Evolutionary conservation across 2,113 vertebrate genomes (phyloP).

Genomic region (Rhineura floridana): DNA sequence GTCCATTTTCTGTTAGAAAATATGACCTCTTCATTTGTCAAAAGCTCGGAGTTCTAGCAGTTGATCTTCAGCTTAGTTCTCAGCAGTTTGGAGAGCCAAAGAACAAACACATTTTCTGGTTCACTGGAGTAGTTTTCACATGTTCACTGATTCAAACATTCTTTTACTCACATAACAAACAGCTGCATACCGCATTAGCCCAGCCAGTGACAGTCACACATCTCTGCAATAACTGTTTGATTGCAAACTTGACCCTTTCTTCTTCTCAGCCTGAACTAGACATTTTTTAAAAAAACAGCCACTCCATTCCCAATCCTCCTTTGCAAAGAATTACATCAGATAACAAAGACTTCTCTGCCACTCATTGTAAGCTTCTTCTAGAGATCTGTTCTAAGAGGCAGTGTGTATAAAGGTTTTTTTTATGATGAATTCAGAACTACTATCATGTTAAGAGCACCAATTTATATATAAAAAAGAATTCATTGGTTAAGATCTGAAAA

Average conservation of each 20-base stretch:
- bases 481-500: slow-evolving; percentile 85
- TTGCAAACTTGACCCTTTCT: slow-evolving; percentile 84
- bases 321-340: slow-evolving; percentile 86
- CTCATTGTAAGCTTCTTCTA: slow-evolving; percentile 85
- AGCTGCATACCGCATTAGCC: slow-evolving; percentile 84
- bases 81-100: slow-evolving; percentile 80
- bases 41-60: slow-evolving; percentile 76
- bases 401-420: slow-evolving; percentile 80
- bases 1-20: slow-evolving; percentile 75
- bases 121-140: slow-evolving; percentile 84
- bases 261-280: slow-evolving; percentile 80
- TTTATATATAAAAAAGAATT: slow-evolving; percentile 85
- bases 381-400: slow-evolving; percentile 83
- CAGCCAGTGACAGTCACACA: slow-evolving; percentile 81
- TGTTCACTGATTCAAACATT: slow-evolving; percentile 85
- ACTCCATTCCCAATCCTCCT: slow-evolving; percentile 79
- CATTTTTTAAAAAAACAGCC: slow-evolving; percentile 77
- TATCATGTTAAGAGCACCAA: slow-evolving; percentile 89
- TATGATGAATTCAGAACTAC: slow-evolving; percentile 88
- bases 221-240: slow-evolving; percentile 84
- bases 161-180: slow-evolving; percentile 84
- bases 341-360: slow-evolving; percentile 84
- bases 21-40: slow-evolving; percentile 78
- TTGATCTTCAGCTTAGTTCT: slow-evolving; percentile 80
- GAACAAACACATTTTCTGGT: slow-evolving; percentile 87